These are phyloP conservation scores for Drosophila saltans DNA, from an alignment of 1,140 invertebrate genomes.

Conservation along the genomic window DNA sequence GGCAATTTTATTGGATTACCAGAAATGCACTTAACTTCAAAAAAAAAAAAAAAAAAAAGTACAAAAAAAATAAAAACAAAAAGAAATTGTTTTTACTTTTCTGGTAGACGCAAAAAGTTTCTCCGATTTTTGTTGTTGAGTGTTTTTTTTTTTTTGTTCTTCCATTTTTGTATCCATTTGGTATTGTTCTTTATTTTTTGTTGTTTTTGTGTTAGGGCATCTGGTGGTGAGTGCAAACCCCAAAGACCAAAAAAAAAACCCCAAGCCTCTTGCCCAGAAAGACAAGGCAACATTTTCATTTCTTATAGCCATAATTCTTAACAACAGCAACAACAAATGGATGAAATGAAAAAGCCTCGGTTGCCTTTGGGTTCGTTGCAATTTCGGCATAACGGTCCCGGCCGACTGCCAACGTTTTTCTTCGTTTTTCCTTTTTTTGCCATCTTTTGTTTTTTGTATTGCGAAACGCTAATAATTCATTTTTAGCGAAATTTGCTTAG, in stretches of 20 bases:
- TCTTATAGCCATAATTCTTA: conserved; percentile 69
- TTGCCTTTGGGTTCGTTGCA: conserved; percentile 47
- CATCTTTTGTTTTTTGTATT: conserved; percentile 49
- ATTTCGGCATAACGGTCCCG: conserved; percentile 63
- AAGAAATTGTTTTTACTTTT: conserved; percentile 22
- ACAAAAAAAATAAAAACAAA: conserved; percentile 29
- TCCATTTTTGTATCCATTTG: not conserved
- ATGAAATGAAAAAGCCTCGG: conserved; percentile 23
- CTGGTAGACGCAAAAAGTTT: conserved; percentile 19
- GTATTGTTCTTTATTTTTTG: not conserved
- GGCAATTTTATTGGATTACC: conserved; percentile 35
- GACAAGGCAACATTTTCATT: conserved; percentile 63
- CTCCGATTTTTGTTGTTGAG: conserved; percentile 24
- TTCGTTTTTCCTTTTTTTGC: conserved; percentile 29
- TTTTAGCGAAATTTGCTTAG: conserved; percentile 76
- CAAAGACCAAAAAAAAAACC: conserved; percentile 28
- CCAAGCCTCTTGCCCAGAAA: conserved; percentile 1
- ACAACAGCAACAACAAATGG: conserved; percentile 35
- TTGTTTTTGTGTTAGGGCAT: conserved; percentile 29
- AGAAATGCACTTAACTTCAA: conserved; percentile 39
- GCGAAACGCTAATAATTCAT: conserved; percentile 75
- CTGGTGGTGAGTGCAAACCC: conserved; percentile 39
- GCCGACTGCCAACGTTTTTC: conserved; percentile 62
- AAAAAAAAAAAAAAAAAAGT: conserved; percentile 33
- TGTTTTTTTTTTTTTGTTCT: not conserved